Conservation (phyloP, 2,797 vertebrate species). For the Champsocephalus gunnari region DNA sequence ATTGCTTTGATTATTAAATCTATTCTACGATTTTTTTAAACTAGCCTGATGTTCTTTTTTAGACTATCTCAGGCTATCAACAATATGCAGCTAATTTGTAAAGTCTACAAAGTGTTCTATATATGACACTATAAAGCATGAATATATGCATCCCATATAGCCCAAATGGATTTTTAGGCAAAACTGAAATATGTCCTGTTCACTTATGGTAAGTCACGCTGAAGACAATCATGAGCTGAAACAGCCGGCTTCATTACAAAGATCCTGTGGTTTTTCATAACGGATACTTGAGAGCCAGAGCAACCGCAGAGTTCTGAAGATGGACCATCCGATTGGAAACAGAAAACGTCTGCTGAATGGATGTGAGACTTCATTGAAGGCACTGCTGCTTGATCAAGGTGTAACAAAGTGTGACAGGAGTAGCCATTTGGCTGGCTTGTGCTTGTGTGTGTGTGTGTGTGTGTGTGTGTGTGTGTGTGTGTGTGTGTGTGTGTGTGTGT, state of each 20-base stretch:
- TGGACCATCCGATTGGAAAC: slow-evolving; percentile 46
- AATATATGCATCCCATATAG: not conserved
- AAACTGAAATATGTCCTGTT: slow-evolving; percentile 9
- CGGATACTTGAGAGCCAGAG: slow-evolving; percentile 12
- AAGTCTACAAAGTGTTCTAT: no score
- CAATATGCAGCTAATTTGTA: no score
- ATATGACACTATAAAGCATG: no score
- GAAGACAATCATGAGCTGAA: slow-evolving; percentile 24
- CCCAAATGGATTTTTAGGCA: not conserved
- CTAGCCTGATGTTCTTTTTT: no score
- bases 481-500: slow-evolving; percentile 14
- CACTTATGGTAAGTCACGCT: slow-evolving; percentile 9
- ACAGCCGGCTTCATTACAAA: slow-evolving; percentile 11
- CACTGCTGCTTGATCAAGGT: slow-evolving; percentile 49
- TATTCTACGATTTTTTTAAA: no score
- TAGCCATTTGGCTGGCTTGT: slow-evolving; percentile 63
- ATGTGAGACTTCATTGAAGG: slow-evolving; percentile 36
- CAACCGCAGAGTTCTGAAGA: slow-evolving; percentile 32
- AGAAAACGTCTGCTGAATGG: slow-evolving; percentile 63
- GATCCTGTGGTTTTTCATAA: slow-evolving; percentile 32
- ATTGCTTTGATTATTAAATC: no score
- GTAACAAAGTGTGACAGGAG: slow-evolving; percentile 60
- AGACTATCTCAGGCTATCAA: no score
- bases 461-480: slow-evolving; percentile 3
- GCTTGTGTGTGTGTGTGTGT: slow-evolving; percentile 8